Conservation (phyloP, 37 sponge, comb jelly and placozoan species). For the Ephydatia muelleri region DNA sequence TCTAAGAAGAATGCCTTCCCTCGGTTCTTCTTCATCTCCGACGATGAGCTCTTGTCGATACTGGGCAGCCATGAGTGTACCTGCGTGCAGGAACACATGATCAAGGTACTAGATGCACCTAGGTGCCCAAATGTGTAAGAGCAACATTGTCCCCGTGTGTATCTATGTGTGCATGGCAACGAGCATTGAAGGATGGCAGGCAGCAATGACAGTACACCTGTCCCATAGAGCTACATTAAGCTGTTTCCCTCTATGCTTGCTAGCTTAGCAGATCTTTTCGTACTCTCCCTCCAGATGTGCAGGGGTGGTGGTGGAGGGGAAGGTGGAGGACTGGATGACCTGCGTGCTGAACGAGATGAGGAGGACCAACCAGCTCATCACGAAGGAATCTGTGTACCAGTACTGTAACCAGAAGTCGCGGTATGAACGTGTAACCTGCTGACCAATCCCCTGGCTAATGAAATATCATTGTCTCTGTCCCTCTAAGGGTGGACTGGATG, state of each 20-base stretch:
- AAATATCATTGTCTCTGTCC: too few relatives aligned
- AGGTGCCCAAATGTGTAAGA: too few relatives aligned
- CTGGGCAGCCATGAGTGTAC: constrained; percentile 96
- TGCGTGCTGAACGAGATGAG: constrained; percentile 96
- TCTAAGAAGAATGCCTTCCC: constrained; percentile 99
- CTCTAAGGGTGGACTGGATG: constrained; percentile 92
- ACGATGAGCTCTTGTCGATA: constrained; percentile 97
- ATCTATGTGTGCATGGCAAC: constrained; percentile 4
- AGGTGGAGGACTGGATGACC: constrained; percentile 99
- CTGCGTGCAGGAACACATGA: constrained; percentile 99
- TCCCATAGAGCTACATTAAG: not conserved
- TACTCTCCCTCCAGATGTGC: constrained; percentile 76
- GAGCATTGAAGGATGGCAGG: not conserved
- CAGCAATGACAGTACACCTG: too few relatives aligned
- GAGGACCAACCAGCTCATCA: constrained; percentile 88
- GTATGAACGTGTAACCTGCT: constrained; percentile 27
- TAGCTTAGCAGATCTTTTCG: not conserved
- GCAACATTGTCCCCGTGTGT: not conserved
- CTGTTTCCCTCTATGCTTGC: constrained; percentile 5
- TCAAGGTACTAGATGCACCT: too few relatives aligned
- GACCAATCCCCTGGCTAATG: too few relatives aligned
- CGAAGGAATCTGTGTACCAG: constrained; percentile 92
- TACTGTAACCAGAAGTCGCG: constrained; percentile 80
- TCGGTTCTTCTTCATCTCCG: constrained; percentile 99
- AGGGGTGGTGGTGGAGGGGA: constrained; percentile 88